Conservation (phyloP, 2,888 invertebrate species). For the Agrypnus murinus region DNA sequence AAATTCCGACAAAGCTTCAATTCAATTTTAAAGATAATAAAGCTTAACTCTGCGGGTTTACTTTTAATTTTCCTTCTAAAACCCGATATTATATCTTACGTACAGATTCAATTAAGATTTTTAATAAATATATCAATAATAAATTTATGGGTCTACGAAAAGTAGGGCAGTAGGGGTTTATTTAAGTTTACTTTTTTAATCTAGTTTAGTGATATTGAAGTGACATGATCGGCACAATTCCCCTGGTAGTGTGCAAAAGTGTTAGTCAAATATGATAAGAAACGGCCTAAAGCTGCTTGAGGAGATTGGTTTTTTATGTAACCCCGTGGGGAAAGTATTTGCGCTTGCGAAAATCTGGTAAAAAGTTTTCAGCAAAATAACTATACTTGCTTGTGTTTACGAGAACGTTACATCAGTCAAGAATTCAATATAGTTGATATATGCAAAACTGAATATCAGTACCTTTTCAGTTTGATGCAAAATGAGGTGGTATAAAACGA, state of each 20-base stretch:
- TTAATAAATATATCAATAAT: too few relatives aligned
- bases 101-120: too few relatives aligned
- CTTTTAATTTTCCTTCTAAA: neutral
- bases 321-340: constrained; percentile 37
- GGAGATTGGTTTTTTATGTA: constrained; percentile 52
- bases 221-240: constrained; percentile 29
- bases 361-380: constrained; percentile 4
- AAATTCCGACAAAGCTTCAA: neutral
- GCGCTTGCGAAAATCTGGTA: constrained; percentile 24
- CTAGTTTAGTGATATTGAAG: constrained; percentile 14
- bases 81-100: neutral
- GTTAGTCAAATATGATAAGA: constrained; percentile 53
- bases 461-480: too few relatives aligned
- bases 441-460: too few relatives aligned
- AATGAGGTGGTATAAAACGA: too few relatives aligned
- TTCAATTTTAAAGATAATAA: neutral
- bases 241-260: constrained; percentile 22
- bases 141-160: too few relatives aligned
- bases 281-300: constrained; percentile 45
- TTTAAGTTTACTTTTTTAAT: neutral
- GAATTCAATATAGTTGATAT: neutral
- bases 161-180: neutral
- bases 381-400: neutral
- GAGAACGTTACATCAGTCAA: neutral
- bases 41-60: neutral